Evolutionary conservation across 2,113 vertebrate genomes (phyloP), one percentile per base, ranked within the genome.

Genomic region (Alaudala cheleensis): DNA sequence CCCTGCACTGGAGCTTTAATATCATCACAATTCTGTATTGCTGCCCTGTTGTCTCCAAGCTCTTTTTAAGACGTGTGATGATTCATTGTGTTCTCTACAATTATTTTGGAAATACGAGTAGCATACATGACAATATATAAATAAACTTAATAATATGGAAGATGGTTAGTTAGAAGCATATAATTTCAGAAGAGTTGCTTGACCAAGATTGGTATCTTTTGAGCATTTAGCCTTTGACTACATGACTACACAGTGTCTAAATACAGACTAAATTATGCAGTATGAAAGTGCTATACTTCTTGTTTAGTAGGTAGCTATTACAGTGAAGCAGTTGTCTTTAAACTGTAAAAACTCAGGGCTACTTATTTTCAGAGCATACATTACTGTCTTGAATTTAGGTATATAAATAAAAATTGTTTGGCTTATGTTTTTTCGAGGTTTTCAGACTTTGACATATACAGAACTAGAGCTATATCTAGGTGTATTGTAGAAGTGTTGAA

Each of bases 181-280:
- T 97, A 86, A 96, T 96, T 97, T 93, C 65, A 83, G 82, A 95
- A 81, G 94, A 95, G 78, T 40, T 64, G 51, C 67, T 95, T 88
- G 64, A 90, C 94, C 93, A 94, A 77, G 94, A 96, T 95, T 86
- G 60, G n/a, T 81, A 66, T 88, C 81, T 81, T 92, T 86, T 51
- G 67, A 26, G 31, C 56, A 40, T 62, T 73, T 92, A 86, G 54
- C 39, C 51, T 82, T 83, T 93, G 74, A 54, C 67, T 93, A 33
- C 2, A 25, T 88, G 81, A 92, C 76, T 90, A 24, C 51, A 42
- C 42, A 81, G 47, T 90, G 64, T 56, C 93, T 94, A 97, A 88
- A 93, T 93, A 62, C 54, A 92, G 92, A 70, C 51, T 90, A 96
- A 92, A 92, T 93, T 94, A 83, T 81, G 90, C 64, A 67, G 74